These are phyloP conservation scores for Macrophya annulata DNA, from an alignment of 2,888 invertebrate species.

Conservation along the genomic window DNA sequence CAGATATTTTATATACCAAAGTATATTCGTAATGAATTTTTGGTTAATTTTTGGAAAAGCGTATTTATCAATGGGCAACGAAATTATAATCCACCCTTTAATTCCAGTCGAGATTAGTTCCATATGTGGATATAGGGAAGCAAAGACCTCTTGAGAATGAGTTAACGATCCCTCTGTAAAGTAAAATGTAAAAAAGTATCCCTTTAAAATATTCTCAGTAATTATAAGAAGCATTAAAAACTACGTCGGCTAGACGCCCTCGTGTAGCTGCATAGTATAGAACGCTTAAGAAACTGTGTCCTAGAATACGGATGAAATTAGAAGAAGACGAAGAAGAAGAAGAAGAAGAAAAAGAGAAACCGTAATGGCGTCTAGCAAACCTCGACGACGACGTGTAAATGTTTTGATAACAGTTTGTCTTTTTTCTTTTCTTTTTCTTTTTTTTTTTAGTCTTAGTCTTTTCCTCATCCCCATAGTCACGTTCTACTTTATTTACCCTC, in stretches of 20 bases:
- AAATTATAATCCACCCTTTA: background rate
- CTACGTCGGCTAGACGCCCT: conserved; percentile 26
- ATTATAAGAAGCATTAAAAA: conserved; percentile 42
- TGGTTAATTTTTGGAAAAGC: background rate
- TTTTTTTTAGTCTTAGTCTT: background rate
- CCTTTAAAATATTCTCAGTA: conserved; percentile 26
- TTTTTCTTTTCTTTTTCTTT: background rate
- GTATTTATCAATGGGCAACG: background rate
- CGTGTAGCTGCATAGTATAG: background rate
- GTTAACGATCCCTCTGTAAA: conserved; percentile 27
- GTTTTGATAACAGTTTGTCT: conserved; percentile 18
- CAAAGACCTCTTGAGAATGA: conserved; percentile 27
- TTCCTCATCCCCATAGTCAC: background rate
- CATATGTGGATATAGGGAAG: background rate
- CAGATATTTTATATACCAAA: no score
- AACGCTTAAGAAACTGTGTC: conserved; percentile 8
- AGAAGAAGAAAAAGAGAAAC: background rate
- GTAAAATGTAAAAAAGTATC: background rate
- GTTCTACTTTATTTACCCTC: conserved; percentile 15
- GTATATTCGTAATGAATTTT: background rate
- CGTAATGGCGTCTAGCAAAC: conserved; percentile 35
- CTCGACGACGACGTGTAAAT: conserved; percentile 32
- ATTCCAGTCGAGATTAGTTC: conserved; percentile 17
- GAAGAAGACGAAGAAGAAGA: background rate
- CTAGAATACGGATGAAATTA: background rate